These are phyloP conservation scores for Argyrosomus japonicus DNA, from an alignment of 2,113 vertebrate species.

Conservation along the genomic window DNA sequence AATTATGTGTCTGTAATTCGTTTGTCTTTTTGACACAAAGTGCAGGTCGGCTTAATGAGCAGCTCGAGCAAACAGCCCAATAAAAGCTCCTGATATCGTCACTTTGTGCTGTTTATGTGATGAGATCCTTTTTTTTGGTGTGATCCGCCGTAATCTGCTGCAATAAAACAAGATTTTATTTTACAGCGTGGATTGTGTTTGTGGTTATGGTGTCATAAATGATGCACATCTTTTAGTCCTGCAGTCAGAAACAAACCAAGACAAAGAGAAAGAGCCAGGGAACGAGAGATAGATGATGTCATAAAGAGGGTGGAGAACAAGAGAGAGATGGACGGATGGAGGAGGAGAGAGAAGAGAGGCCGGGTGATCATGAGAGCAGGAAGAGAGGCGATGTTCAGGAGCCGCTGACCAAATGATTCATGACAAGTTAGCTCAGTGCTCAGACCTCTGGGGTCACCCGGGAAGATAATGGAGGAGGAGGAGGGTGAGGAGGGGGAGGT, in stretches of 20 bases:
- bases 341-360: background rate
- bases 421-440: conserved; percentile 73
- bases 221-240: background rate
- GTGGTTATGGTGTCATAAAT: conserved; percentile 21
- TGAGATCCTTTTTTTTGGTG: background rate
- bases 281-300: background rate
- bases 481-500: background rate
- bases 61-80: conserved; percentile 7
- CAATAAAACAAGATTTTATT: conserved; percentile 18
- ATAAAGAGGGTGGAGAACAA: background rate
- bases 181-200: conserved; percentile 10
- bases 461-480: conserved; percentile 59
- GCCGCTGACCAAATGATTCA: conserved; percentile 73
- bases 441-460: conserved; percentile 55
- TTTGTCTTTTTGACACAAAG: background rate
- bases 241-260: background rate
- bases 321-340: conserved; percentile 7
- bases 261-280: background rate
- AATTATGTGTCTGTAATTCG: too few species aligned
- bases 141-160: background rate
- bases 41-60: conserved; percentile 20
- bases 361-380: background rate
- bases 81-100: background rate
- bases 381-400: conserved; percentile 42
- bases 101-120: conserved; percentile 14